Base-by-base conservation (phyloP, 2,888 invertebrate species). In the Anodontia alba region DNA sequence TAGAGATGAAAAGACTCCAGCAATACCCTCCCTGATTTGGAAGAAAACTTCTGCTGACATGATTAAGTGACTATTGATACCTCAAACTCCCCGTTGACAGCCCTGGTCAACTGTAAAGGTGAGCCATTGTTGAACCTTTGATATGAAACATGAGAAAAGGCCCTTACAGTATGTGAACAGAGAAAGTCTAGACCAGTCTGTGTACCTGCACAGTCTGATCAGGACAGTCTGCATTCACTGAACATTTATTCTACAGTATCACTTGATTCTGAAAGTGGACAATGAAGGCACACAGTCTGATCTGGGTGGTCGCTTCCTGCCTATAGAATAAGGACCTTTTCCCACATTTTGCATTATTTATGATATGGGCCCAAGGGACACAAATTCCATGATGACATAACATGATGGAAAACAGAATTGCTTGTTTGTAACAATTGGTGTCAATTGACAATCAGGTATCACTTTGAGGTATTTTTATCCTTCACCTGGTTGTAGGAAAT, bases 391-490 rank as follows among this genome's bases (percentile, higher is more conserved):
- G 23, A 57, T 57, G 57, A 57, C 29, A 29, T 57, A 57, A 57
- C 57, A 17, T 57, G 57, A 57, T 29, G 29, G 29, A 20, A 1
- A 49, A 23, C 57, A 57, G 10, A 29, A 57, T 57, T 57, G 57
- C 10, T n/a, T 57, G 57, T 26, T 49, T 57, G 57, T 57, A 26
- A 26, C 20, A 26, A 57, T 10, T 26, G 57, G 29, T 57, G 57
- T 57, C 57, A 57, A 57, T 57, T 29, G 29, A 57, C 57, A 57
- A 57, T 57, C 57, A 57, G 57, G 29, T 57, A 29, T 23, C 8
- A 57, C 7, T 57, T 57, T 57, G 29, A 57, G 15, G 20, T 26
- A 29, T 26, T 57, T 49, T 57, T 57, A 57, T 26, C 29, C 17
- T 17, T 57, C 57, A 57, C 57, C 57, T 57, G 57, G 57, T 29